These are phyloP conservation scores for Aleiodes sp. DNA, from an alignment of 1,140 invertebrate species.

Conservation along the genomic window DNA sequence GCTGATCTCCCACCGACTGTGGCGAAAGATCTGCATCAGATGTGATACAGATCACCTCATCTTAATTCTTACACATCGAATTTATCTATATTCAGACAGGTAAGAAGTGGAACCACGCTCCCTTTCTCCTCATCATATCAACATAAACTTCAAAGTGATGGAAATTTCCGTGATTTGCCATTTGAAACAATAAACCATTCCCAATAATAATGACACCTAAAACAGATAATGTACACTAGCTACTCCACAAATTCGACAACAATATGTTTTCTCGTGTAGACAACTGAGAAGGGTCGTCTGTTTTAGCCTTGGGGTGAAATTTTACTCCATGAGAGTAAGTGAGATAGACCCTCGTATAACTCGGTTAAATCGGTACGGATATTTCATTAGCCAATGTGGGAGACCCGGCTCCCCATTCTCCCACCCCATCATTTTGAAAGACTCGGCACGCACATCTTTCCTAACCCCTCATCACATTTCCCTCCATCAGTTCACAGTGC, in stretches of 20 bases:
- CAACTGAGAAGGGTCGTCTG: conserved; percentile 48
- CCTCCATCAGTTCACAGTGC: conserved; percentile 2
- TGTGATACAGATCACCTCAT: no score
- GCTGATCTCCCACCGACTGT: no score
- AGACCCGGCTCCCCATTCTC: background rate
- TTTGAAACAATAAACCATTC: no score
- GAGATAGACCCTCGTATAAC: conserved; percentile 52
- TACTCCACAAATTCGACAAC: conserved; percentile 59
- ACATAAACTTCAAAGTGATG: conserved; percentile 17
- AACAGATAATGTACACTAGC: conserved; percentile 34
- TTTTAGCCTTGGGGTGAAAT: conserved; percentile 43
- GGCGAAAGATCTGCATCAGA: no score
- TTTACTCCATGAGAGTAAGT: conserved; percentile 2
- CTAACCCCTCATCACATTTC: background rate
- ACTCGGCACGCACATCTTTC: conserved; percentile 13
- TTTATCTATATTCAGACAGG: no score
- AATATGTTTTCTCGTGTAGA: conserved; percentile 65
- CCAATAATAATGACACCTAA: no score
- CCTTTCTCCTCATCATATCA: no score
- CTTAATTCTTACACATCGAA: no score
- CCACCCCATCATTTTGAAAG: background rate
- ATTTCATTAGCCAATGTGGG: conserved; percentile 63
- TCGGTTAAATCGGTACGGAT: conserved; percentile 66
- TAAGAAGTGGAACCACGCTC: no score
- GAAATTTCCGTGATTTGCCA: no score